Evolutionary conservation across 2,797 vertebrate species (phyloP).

Genomic region (Erpetoichthys calabaricus): DNA sequence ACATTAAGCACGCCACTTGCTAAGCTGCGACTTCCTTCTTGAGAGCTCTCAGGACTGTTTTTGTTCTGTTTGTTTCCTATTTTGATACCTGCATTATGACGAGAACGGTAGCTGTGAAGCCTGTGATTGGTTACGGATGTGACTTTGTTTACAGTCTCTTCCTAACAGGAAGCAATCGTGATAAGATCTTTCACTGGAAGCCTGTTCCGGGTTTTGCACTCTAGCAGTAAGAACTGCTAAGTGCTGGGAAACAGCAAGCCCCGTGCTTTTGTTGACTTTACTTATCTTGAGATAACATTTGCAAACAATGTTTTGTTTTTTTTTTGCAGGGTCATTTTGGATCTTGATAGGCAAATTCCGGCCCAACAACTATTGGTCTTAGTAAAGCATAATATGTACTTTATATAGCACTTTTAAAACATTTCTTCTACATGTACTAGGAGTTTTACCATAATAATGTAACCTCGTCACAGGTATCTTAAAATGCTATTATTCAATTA

Average conservation of each 20-base stretch:
- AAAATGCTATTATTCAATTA: too few species aligned
- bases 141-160: conserved; percentile 46
- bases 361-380: too few species aligned
- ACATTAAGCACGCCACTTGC: too few species aligned
- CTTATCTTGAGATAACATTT: conserved; percentile 28
- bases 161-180: conserved; percentile 65
- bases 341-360: too few species aligned
- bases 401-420: too few species aligned
- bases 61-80: conserved; percentile 58
- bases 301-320: conserved; percentile 22
- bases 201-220: conserved; percentile 36
- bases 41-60: conserved; percentile 54
- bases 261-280: conserved; percentile 42
- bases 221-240: conserved; percentile 44
- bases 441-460: too few species aligned
- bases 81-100: conserved; percentile 55
- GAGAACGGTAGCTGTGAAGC: conserved; percentile 33
- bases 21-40: conserved; percentile 37
- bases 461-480: too few species aligned
- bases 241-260: conserved; percentile 47
- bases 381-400: too few species aligned
- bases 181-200: conserved; percentile 51
- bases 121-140: conserved; percentile 35
- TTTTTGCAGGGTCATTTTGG: too few species aligned
- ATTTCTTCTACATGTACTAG: too few species aligned